Evolutionary conservation across 2,888 invertebrate genomes (phyloP).

Genomic region (Sicus ferrugineus): DNA sequence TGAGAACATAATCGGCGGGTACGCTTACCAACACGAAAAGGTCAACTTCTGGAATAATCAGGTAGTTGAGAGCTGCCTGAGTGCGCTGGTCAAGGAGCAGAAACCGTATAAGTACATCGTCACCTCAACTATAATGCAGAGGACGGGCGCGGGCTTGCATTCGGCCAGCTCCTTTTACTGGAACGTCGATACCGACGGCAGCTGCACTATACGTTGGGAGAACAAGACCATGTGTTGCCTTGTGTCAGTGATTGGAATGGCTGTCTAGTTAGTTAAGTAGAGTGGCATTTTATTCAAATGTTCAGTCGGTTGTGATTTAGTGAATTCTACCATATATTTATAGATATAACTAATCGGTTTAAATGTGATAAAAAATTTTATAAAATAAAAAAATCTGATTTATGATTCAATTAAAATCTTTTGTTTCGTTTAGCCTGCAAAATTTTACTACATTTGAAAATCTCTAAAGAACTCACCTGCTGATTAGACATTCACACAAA

Average conservation of each 20-base stretch:
- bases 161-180: conserved; percentile 99
- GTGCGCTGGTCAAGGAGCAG: conserved; percentile 91
- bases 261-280: too few relatives aligned
- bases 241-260: conserved; percentile 67
- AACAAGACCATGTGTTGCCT: conserved; percentile 99
- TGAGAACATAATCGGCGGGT: conserved; percentile 95
- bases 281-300: too few relatives aligned
- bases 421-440: too few relatives aligned
- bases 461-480: too few relatives aligned
- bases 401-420: too few relatives aligned
- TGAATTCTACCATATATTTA: too few relatives aligned
- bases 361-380: too few relatives aligned
- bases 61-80: conserved; percentile 94
- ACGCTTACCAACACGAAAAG: conserved; percentile 95
- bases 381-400: too few relatives aligned
- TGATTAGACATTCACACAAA: too few relatives aligned
- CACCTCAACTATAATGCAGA: conserved; percentile 99
- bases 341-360: too few relatives aligned
- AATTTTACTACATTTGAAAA: too few relatives aligned
- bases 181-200: conserved; percentile 98
- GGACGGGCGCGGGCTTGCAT: conserved; percentile 97
- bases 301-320: too few relatives aligned
- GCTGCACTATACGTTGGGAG: conserved; percentile 99
- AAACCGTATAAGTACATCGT: conserved; percentile 99
- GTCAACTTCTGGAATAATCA: conserved; percentile 98